A percentile compares a stretch with the other conserved stretches of the same genome.
These are phyloP conservation scores for Meteorus sp. DNA, from an alignment of 1,140 invertebrate genomes.

Conservation along the genomic window DNA sequence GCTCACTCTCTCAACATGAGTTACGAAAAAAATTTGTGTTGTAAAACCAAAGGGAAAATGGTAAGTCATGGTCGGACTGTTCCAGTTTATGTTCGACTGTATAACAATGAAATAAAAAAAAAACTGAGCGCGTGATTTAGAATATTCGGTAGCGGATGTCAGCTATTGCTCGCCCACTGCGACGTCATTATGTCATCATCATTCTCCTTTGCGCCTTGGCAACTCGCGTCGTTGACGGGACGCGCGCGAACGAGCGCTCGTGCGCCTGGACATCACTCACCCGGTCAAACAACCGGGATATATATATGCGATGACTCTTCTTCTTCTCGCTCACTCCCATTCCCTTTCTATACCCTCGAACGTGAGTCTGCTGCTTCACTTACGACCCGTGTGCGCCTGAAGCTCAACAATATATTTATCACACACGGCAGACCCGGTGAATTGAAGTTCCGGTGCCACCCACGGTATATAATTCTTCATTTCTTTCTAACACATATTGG, in stretches of 20 bases:
- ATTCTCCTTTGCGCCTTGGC: slow-evolving; percentile 50
- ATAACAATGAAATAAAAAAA: slow-evolving; percentile 10
- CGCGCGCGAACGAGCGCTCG: slow-evolving; percentile 47
- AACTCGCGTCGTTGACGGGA: slow-evolving; percentile 48
- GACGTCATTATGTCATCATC: slow-evolving; percentile 60
- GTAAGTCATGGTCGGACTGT: neutral
- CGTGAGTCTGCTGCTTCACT: slow-evolving; percentile 32
- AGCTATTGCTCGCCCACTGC: slow-evolving; percentile 59
- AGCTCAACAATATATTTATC: slow-evolving; percentile 54
- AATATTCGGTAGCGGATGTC: slow-evolving; percentile 59
- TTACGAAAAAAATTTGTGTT: neutral
- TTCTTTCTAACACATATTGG: slow-evolving; percentile 4
- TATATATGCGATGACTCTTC: slow-evolving; percentile 2
- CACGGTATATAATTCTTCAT: slow-evolving; percentile 29
- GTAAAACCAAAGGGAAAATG: neutral
- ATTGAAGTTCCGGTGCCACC: slow-evolving; percentile 52
- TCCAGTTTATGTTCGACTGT: too few species aligned
- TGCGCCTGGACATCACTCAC: slow-evolving; percentile 53
- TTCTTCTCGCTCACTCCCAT: slow-evolving; percentile 12
- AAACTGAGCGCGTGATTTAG: slow-evolving; percentile 54
- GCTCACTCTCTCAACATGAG: neutral
- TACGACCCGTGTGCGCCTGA: slow-evolving; percentile 36
- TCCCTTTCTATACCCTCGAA: too few species aligned
- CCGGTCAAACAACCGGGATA: slow-evolving; percentile 34
- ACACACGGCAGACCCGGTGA: slow-evolving; percentile 35